phyloP scores from a whole-genome alignment of 1,140 invertebrate genomes.

The Magallana gigas region DNA sequence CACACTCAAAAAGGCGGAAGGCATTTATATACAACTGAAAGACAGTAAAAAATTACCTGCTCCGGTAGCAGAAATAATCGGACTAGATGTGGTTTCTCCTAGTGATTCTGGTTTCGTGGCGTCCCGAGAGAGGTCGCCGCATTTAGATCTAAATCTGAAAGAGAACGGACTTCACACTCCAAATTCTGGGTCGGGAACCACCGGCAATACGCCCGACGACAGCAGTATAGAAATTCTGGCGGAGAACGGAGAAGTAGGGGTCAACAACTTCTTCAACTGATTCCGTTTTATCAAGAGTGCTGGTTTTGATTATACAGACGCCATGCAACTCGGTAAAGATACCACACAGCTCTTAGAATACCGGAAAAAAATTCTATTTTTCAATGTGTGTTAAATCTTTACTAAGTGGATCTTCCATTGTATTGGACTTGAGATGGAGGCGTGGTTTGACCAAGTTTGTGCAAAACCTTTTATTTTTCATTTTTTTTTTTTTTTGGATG shows the following conservation, averaged over 20 bases:
- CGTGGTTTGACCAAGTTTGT: too few relatives aligned
- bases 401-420: too few relatives aligned
- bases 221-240: slow-evolving; percentile 75
- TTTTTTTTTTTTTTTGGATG: too few relatives aligned
- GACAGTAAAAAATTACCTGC: slow-evolving; percentile 79
- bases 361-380: too few relatives aligned
- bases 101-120: slow-evolving; percentile 57
- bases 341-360: too few relatives aligned
- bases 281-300: too few relatives aligned
- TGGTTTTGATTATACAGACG: too few relatives aligned
- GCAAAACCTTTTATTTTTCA: too few relatives aligned
- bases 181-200: slow-evolving; percentile 60
- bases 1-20: slow-evolving; percentile 91
- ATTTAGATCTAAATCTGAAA: slow-evolving; percentile 51
- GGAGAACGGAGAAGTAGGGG: slow-evolving; percentile 54
- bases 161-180: slow-evolving; percentile 57
- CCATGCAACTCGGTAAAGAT: too few relatives aligned
- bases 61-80: slow-evolving; percentile 73
- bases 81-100: slow-evolving; percentile 60
- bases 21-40: slow-evolving; percentile 91
- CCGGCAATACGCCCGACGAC: slow-evolving; percentile 70
- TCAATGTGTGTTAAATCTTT: too few relatives aligned
- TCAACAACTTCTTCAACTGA: slow-evolving; percentile 56
- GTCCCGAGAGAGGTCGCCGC: slow-evolving; percentile 45
- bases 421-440: too few relatives aligned